Evolutionary conservation across 2,113 vertebrate species (phyloP).

Genomic region (Oreotrochilus melanogaster): DNA sequence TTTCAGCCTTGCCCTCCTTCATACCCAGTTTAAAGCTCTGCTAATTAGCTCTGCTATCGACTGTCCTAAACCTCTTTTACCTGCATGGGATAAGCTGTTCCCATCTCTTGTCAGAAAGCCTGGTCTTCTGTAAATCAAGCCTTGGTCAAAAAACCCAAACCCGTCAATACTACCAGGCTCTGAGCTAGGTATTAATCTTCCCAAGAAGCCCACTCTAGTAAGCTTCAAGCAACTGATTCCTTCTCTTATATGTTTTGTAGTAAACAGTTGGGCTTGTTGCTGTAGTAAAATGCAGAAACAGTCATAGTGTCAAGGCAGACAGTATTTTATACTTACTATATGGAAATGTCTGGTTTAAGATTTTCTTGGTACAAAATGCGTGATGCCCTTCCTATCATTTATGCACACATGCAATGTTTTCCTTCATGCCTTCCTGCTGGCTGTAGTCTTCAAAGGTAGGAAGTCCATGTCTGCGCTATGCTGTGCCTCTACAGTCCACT

Average conservation of each 20-base stretch:
- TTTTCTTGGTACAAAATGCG: not conserved
- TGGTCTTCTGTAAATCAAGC: too few species aligned
- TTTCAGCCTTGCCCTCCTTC: too few species aligned
- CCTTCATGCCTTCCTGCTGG: not conserved
- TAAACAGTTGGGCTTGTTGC: not conserved
- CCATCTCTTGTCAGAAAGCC: too few species aligned
- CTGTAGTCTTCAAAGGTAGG: not conserved
- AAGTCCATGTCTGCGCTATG: fast-evolving
- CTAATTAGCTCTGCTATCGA: too few species aligned
- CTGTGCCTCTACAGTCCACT: not conserved
- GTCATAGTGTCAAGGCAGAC: not conserved
- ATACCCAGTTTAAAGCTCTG: too few species aligned
- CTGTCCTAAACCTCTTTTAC: too few species aligned
- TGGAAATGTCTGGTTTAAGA: not conserved
- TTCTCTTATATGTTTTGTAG: not conserved
- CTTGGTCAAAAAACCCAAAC: too few species aligned
- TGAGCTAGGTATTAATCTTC: not conserved
- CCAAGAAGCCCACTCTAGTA: not conserved
- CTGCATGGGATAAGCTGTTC: too few species aligned
- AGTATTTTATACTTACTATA: not conserved
- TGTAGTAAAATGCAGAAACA: not conserved
- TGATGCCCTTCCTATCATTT: not conserved
- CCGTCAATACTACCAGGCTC: too few species aligned
- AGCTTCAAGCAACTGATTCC: not conserved
- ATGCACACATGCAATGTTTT: fast-evolving